These are phyloP conservation scores for Tachysurus fulvidraco DNA, from an alignment of 2,113 vertebrate species.

Conservation along the genomic window DNA sequence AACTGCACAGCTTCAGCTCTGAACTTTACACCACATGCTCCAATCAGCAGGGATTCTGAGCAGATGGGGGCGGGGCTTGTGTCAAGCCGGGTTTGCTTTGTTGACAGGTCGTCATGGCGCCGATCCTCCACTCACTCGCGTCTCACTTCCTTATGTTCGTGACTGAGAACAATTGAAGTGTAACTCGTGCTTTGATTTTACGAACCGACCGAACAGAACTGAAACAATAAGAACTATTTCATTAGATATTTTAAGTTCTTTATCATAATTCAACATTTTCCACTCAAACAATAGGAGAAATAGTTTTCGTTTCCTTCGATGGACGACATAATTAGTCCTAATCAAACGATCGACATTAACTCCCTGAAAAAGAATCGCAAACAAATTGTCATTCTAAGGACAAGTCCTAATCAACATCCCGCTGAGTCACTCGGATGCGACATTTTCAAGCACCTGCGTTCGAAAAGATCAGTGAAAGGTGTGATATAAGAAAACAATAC, in stretches of 20 bases:
- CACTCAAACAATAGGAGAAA: neutral
- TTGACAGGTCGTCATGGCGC: slow-evolving; percentile 70
- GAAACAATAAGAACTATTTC: neutral
- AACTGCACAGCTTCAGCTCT: slow-evolving; percentile 41
- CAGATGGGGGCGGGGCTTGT: slow-evolving; percentile 34
- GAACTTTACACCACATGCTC: slow-evolving; percentile 27
- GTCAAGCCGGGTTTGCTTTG: slow-evolving; percentile 62
- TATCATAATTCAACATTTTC: neutral
- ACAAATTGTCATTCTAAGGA: neutral
- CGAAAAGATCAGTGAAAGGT: too few species aligned
- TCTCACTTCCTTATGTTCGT: neutral
- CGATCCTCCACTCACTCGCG: neutral
- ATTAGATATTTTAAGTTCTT: too few species aligned
- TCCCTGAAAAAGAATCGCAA: neutral
- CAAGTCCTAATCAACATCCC: neutral
- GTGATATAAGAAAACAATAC: too few species aligned
- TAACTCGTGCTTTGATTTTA: neutral
- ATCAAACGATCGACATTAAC: neutral
- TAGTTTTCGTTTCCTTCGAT: neutral
- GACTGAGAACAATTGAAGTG: slow-evolving; percentile 5
- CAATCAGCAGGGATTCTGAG: slow-evolving; percentile 53
- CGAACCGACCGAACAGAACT: neutral
- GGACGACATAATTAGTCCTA: neutral
- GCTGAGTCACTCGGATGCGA: neutral
- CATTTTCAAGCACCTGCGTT: neutral